Evolutionary conservation across 2,113 vertebrate genomes (phyloP).

Genomic region (Monopterus albus): DNA sequence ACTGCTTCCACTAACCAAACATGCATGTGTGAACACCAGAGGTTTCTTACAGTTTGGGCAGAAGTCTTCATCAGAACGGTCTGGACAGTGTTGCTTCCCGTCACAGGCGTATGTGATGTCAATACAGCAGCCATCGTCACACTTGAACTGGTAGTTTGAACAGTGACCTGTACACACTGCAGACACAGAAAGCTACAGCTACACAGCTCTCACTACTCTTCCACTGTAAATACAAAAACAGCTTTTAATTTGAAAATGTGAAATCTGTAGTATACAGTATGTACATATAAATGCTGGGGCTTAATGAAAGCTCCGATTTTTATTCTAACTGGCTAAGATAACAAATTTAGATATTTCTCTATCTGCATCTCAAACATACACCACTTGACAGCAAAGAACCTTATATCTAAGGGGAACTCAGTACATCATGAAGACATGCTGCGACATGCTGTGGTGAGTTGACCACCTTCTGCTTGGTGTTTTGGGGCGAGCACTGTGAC

Average conservation of each 20-base stretch:
- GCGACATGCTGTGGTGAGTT: background rate
- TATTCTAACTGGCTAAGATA: too few species aligned
- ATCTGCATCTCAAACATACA: too few species aligned
- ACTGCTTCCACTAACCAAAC: background rate
- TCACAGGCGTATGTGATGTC: constrained; percentile 94
- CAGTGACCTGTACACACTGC: constrained; percentile 89
- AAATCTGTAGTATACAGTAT: too few species aligned
- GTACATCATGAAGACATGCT: too few species aligned
- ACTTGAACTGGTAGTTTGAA: constrained; percentile 93
- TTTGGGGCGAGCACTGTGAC: constrained; percentile 87
- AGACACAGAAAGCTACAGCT: constrained; percentile 1
- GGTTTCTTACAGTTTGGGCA: constrained; percentile 88
- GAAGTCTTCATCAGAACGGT: constrained; percentile 94
- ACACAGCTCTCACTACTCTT: too few species aligned
- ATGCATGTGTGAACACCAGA: background rate
- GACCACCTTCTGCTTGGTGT: constrained; percentile 85
- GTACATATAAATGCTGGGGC: too few species aligned
- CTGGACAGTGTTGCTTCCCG: constrained; percentile 90
- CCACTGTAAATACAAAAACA: too few species aligned
- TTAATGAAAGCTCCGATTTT: too few species aligned
- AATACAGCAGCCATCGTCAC: constrained; percentile 94
- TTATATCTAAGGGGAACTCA: too few species aligned
- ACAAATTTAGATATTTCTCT: too few species aligned
- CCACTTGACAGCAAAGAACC: too few species aligned
- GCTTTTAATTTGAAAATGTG: too few species aligned